Base-by-base conservation (phyloP, 2,888 invertebrate genomes). In the Drosophila cracens region DNA sequence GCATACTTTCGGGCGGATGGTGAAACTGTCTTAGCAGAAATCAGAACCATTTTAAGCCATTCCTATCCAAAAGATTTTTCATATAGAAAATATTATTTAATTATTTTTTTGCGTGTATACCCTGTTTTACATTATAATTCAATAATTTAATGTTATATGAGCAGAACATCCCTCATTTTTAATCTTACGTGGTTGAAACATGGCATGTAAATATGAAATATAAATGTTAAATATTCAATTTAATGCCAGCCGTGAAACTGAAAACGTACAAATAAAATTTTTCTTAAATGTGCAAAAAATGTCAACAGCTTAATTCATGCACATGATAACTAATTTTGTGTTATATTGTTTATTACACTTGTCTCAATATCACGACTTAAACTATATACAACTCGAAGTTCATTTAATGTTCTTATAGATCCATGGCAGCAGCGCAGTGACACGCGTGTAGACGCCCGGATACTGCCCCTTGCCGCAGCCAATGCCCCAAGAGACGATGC, bases 401-500 rank as follows among this genome's bases (percentile, higher is more conserved):
- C 62, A 91, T 67, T 96, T 96, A 63, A 96, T 94, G 93, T 98
- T 97, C 93, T 97, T 97, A 88, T 95, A 94, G 90, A 98, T 97
- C 98, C 98, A 98, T 31, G 96, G 96, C 84, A 97, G 92, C 94
- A 97, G 96, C 82, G 96, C 94, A 54, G 97, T 96, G 70, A 97
- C 96, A 82, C 97, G 95, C 0, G 97, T 97, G 93, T 98, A 98
- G 4, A 98, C 98, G 21, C 98, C 98, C 0, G 97, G 98, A 93
- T 97, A 98, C 91, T 97, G 97, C 27, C 97, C 97, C 93, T 97
- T 97, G 65, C 97, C 97, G 92, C 98, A 98, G 43, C 97, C 97
- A 83, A 98, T 97, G 74, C 98, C 98, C 97, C 97, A 98, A 18
- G 97, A 97, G 27, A 98, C 98, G 57, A 98, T 95, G 61, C 98